These are phyloP conservation scores for Stenurella melanura DNA, from an alignment of 2,888 invertebrate species.

Conservation along the genomic window DNA sequence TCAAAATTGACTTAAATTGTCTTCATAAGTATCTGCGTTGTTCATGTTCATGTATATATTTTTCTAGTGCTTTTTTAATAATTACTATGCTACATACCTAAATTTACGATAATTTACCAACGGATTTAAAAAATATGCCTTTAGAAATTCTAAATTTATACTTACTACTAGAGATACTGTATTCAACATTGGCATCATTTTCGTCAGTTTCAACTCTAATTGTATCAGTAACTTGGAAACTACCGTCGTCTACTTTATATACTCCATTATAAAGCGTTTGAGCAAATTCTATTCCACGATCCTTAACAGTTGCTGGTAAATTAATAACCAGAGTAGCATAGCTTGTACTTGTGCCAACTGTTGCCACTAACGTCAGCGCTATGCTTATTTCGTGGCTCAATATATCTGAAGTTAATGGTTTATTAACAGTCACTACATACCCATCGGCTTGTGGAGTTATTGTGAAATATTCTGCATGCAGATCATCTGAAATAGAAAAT, in stretches of 20 bases:
- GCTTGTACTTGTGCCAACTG: constrained; percentile 33
- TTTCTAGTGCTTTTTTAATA: too few relatives aligned
- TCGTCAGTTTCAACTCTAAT: constrained; percentile 40
- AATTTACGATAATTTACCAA: neutral
- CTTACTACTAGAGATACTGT: constrained; percentile 18
- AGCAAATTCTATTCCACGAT: constrained; percentile 37
- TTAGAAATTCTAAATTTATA: neutral
- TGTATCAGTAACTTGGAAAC: constrained; percentile 20
- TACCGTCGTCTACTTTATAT: constrained; percentile 40
- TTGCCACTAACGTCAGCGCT: constrained; percentile 47
- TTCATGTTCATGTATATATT: too few relatives aligned
- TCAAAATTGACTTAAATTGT: too few relatives aligned
- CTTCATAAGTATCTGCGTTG: too few relatives aligned
- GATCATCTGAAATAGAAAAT: constrained; percentile 22
- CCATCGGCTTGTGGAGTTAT: neutral
- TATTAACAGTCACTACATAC: constrained; percentile 12
- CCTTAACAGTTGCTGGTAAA: constrained; percentile 40
- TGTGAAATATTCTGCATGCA: neutral
- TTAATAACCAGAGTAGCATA: constrained; percentile 53
- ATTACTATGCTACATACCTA: too few relatives aligned
- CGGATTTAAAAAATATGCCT: neutral
- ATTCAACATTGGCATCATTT: constrained; percentile 27
- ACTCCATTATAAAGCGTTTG: constrained; percentile 42
- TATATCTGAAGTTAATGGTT: constrained; percentile 33
- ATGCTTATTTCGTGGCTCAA: constrained; percentile 39